Evolutionary conservation across 1,140 invertebrate species (phyloP).

Genomic region (Panulirus ornatus): DNA sequence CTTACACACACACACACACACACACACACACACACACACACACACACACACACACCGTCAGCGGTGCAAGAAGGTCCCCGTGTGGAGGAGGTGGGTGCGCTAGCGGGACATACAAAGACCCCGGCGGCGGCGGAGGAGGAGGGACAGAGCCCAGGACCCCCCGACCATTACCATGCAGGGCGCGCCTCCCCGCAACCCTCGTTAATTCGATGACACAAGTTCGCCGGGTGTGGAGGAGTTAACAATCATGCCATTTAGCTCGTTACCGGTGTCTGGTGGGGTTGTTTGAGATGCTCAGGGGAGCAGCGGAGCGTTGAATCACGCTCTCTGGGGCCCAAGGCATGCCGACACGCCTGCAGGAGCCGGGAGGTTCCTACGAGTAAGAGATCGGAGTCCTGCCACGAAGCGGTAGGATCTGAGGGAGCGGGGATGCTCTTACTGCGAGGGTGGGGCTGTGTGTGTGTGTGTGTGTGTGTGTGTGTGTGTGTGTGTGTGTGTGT

Average conservation of each 20-base stretch:
- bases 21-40: too few relatives aligned
- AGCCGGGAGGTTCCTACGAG: neutral
- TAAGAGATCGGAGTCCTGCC: slow-evolving; percentile 3
- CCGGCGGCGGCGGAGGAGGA: neutral
- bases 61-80: too few relatives aligned
- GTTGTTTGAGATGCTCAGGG: slow-evolving; percentile 39
- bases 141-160: neutral
- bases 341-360: neutral
- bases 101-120: neutral
- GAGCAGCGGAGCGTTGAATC: slow-evolving; percentile 43
- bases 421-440: neutral
- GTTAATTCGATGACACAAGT: slow-evolving; percentile 35
- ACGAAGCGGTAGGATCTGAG: slow-evolving; percentile 27
- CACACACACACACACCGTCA: too few relatives aligned
- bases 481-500: slow-evolving; percentile 17
- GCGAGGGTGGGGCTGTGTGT: neutral
- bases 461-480: slow-evolving; percentile 23
- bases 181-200: slow-evolving; percentile 14
- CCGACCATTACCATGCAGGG: neutral
- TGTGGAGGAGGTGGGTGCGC: too few relatives aligned
- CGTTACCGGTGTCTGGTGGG: slow-evolving; percentile 13
- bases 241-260: slow-evolving; percentile 52
- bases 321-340: slow-evolving; percentile 9
- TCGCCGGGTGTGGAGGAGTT: slow-evolving; percentile 48
- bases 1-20: too few relatives aligned